Conservation (phyloP, 2,797 vertebrate genomes). For the Microctenopoma lineatum region DNA sequence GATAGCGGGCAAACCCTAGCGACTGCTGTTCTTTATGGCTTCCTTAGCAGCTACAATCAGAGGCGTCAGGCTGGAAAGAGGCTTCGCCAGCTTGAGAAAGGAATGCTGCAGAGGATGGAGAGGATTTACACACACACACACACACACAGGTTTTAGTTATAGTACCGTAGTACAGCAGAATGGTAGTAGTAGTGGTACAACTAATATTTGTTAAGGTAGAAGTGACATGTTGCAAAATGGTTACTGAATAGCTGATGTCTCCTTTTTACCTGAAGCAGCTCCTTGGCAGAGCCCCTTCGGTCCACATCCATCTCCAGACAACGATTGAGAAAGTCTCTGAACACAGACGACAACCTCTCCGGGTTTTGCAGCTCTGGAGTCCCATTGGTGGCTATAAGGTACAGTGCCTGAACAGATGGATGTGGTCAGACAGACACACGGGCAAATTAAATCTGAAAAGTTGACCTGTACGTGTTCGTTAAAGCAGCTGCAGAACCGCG, state of each 20-base stretch:
- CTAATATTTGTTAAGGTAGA: no score
- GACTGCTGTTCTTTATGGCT: conserved; percentile 99
- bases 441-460: not conserved
- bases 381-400: conserved; percentile 98
- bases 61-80: conserved; percentile 97
- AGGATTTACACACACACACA: not conserved
- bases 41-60: conserved; percentile 99
- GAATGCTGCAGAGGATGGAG: conserved; percentile 86
- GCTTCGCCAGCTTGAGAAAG: conserved; percentile 98
- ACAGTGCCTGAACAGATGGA: conserved; percentile 86
- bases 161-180: no score
- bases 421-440: not conserved
- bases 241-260: not conserved
- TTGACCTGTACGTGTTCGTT: conserved; percentile 12
- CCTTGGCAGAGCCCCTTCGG: conserved; percentile 96
- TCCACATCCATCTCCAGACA: conserved; percentile 99
- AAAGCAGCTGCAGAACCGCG: not conserved
- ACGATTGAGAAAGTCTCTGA: conserved; percentile 96
- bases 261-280: conserved; percentile 91
- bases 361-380: conserved; percentile 98
- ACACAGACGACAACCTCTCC: conserved; percentile 95
- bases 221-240: no score
- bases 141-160: no score
- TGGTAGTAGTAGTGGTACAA: no score
- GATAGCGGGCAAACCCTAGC: conserved; percentile 81